These are phyloP conservation scores for Sarcophaga carnaria DNA, from an alignment of 2,888 invertebrate genomes.

Conservation along the genomic window DNA sequence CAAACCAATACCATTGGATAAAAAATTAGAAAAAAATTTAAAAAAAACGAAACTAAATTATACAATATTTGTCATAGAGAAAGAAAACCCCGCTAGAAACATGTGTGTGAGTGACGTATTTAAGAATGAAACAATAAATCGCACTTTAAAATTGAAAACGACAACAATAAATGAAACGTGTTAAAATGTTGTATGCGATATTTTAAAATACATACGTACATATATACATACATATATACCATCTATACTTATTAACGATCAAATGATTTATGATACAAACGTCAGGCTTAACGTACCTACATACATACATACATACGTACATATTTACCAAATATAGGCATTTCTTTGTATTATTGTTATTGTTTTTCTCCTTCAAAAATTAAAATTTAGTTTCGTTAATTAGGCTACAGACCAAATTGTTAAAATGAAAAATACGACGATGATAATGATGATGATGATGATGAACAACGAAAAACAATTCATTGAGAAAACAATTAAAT, in stretches of 20 bases:
- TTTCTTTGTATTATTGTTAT: background rate
- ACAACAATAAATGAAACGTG: constrained; percentile 18
- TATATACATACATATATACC: background rate
- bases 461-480: constrained; percentile 14
- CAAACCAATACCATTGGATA: background rate
- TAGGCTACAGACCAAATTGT: constrained; percentile 9
- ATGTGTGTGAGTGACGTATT: constrained; percentile 32
- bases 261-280: constrained; percentile 39
- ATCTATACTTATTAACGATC: constrained; percentile 1
- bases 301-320: too few relatives aligned
- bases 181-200: constrained; percentile 1
- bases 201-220: background rate
- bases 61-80: constrained; percentile 27
- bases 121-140: constrained; percentile 20
- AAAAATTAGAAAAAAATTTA: too few relatives aligned
- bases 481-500: constrained; percentile 58
- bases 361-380: background rate
- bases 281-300: background rate
- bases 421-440: background rate
- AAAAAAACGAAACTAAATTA: background rate
- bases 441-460: too few relatives aligned
- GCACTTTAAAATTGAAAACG: constrained; percentile 4
- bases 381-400: constrained; percentile 24
- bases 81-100: constrained; percentile 23
- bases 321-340: background rate